These are phyloP conservation scores for Tanytarsus gracilentus DNA, from an alignment of 2,888 invertebrate species.

Conservation along the genomic window DNA sequence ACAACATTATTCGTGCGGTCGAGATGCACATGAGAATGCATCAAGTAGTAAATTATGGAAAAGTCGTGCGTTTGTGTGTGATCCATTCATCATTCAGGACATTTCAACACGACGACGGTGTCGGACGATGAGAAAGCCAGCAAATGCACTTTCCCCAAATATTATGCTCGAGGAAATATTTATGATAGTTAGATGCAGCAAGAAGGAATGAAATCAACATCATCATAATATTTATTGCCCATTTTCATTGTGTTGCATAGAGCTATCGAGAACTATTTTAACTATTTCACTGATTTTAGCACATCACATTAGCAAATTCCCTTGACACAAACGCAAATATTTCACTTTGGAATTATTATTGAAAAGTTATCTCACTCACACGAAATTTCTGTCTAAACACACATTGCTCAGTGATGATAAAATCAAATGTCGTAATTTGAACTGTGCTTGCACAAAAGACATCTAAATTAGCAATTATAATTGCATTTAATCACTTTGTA, in stretches of 20 bases:
- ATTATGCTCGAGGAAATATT: slow-evolving; percentile 29
- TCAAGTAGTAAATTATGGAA: slow-evolving; percentile 26
- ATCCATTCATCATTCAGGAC: neutral
- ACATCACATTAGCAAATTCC: slow-evolving; percentile 18
- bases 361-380: too few species aligned
- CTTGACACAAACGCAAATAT: slow-evolving; percentile 24
- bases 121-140: too few species aligned
- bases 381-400: too few species aligned
- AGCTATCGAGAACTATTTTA: slow-evolving; percentile 2
- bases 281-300: neutral
- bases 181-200: slow-evolving; percentile 27
- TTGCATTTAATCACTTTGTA: slow-evolving; percentile 25
- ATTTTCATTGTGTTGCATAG: slow-evolving; percentile 6
- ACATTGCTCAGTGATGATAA: neutral
- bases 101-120: slow-evolving; percentile 2
- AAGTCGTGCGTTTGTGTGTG: neutral
- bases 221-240: slow-evolving; percentile 24
- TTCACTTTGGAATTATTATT: too few species aligned
- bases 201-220: slow-evolving; percentile 5
- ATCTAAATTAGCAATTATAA: slow-evolving; percentile 27
- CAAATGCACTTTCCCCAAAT: slow-evolving; percentile 8
- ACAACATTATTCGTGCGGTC: neutral
- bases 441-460: neutral
- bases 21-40: slow-evolving; percentile 6
- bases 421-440: slow-evolving; percentile 6